Percentiles rank a stretch among this genome's conserved stretches.
Conservation (phyloP, 1,140 invertebrate genomes). For the Drosophila baimaii region DNA sequence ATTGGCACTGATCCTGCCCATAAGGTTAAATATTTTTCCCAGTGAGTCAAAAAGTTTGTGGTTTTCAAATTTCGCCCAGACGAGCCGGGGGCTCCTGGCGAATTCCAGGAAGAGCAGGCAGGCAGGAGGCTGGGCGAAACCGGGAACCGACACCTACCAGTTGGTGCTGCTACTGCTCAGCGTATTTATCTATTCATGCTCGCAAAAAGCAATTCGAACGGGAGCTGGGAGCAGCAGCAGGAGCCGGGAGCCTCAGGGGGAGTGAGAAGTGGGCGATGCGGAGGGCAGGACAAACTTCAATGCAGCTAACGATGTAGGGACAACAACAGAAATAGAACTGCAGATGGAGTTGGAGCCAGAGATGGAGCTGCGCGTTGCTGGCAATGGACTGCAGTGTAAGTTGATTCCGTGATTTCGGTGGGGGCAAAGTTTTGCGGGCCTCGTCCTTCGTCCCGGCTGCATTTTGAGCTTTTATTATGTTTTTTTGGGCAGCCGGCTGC, state of each 20-base stretch:
- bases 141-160: conserved; percentile 49
- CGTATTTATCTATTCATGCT: conserved; percentile 82
- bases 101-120: conserved; percentile 5
- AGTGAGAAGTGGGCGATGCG: neutral
- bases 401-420: conserved; percentile 78
- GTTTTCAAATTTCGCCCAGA: conserved; percentile 73
- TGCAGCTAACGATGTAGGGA: conserved; percentile 79
- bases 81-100: conserved; percentile 16
- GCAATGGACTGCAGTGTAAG: conserved; percentile 71
- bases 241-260: neutral
- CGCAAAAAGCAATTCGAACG: conserved; percentile 73
- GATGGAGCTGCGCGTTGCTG: conserved; percentile 40
- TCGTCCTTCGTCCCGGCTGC: conserved; percentile 46
- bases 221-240: conserved; percentile 10
- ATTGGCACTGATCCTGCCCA: too few species aligned
- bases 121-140: conserved; percentile 25
- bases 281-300: conserved; percentile 63
- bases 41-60: conserved; percentile 66
- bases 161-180: conserved; percentile 55
- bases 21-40: neutral
- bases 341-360: conserved; percentile 29
- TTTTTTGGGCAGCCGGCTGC: conserved; percentile 38
- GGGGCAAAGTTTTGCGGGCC: conserved; percentile 64
- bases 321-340: conserved; percentile 59
- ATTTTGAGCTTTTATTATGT: conserved; percentile 81